A percentile compares a stretch with the other conserved stretches of the same genome.
Evolutionary conservation across 2,888 invertebrate genomes (phyloP).

Genomic region (Masnerella sp.): DNA sequence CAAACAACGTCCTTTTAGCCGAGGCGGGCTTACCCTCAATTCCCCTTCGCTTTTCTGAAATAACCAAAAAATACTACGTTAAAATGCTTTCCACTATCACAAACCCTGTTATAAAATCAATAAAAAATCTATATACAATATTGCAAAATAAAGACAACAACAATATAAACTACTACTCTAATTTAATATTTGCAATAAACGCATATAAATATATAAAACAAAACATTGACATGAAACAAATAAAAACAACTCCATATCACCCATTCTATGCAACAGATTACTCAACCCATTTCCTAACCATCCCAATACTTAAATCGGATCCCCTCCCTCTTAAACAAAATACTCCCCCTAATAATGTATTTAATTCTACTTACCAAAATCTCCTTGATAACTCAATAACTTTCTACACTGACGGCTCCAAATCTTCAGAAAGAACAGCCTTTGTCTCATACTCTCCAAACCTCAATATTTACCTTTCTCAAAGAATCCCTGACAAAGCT

Average conservation of each 20-base stretch:
- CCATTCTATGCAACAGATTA: conserved; percentile 4
- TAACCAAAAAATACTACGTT: conserved; percentile 19
- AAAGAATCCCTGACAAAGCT: too few relatives aligned
- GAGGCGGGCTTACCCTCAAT: conserved; percentile 3
- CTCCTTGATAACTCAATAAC: background rate
- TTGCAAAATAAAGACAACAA: background rate
- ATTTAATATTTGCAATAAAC: background rate
- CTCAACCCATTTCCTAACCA: background rate
- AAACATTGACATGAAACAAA: background rate
- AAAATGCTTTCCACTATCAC: conserved; percentile 9
- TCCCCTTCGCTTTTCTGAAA: background rate
- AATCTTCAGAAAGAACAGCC: background rate
- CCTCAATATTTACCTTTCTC: too few relatives aligned
- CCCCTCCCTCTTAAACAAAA: background rate
- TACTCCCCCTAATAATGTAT: too few relatives aligned
- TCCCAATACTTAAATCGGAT: background rate
- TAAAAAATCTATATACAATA: conserved; percentile 3
- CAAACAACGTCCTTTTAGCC: conserved; percentile 1
- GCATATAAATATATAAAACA: conserved; percentile 9
- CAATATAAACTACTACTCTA: background rate
- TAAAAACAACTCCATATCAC: conserved; percentile 18
- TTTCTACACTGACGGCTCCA: conserved; percentile 24
- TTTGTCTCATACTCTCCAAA: background rate
- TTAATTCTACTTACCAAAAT: background rate
- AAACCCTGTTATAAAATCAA: conserved; percentile 10